Evolutionary conservation across 1,140 invertebrate species (phyloP).

Genomic region (Eulimnadia texana): DNA sequence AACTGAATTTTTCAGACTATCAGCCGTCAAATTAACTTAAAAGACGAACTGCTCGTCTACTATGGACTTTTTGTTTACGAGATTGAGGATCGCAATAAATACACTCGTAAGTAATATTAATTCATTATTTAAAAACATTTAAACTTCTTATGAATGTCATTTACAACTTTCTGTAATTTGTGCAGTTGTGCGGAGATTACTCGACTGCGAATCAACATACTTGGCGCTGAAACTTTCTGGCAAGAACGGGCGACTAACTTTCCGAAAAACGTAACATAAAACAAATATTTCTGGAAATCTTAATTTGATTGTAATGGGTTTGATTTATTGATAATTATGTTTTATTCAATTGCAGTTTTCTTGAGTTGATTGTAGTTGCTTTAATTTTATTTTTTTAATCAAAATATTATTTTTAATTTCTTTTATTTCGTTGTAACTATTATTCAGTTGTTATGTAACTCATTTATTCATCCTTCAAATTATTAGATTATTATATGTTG

Average conservation of each 20-base stretch:
- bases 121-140: not conserved
- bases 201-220: slow-evolving; percentile 5
- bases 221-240: slow-evolving; percentile 7
- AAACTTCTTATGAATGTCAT: not conserved
- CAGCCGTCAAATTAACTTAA: slow-evolving; percentile 18
- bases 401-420: not conserved
- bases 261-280: slow-evolving; percentile 6
- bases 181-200: not conserved
- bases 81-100: slow-evolving; percentile 1
- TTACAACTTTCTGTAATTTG: too few species aligned
- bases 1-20: slow-evolving; percentile 17
- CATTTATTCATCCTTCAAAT: too few species aligned
- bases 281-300: not conserved
- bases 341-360: not conserved
- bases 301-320: not conserved
- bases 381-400: slow-evolving; percentile 14
- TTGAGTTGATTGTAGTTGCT: too few species aligned
- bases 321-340: not conserved
- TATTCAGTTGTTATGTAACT: too few species aligned
- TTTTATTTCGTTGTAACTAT: too few species aligned
- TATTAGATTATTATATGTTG: not conserved
- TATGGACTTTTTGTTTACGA: slow-evolving; percentile 19
- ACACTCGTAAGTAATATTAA: not conserved
- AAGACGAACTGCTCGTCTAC: slow-evolving; percentile 19
- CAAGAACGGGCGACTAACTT: not conserved